Base-by-base conservation (phyloP, 2,797 vertebrate species). In the Tokudaia muenninki region DNA sequence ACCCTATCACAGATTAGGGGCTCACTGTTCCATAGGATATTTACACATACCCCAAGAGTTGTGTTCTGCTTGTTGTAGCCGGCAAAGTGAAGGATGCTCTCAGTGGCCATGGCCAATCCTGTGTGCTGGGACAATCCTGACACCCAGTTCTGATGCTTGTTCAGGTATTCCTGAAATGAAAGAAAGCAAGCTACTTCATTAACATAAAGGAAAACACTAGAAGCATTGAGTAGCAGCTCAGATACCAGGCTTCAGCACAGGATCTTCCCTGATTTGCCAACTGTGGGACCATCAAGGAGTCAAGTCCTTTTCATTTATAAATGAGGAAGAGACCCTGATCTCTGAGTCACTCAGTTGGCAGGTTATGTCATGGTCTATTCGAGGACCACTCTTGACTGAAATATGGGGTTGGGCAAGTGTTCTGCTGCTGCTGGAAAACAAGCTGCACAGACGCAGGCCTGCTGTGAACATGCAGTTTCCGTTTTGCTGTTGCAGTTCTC, bases 141-240 rank as follows among this genome's bases (percentile, higher is more conserved):
- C 0, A 99, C 99, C 99, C 99, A 99, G 98, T 99, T 99, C 98
- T 99, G 99, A 94, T 99, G 99, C 87, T 99, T 99, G 98, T 99
- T 99, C 97, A 99, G 98, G 97, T 99, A 99, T 88, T 99, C 99
- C 99, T 99, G 90, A 81, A 83, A 97, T 0, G n/a, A 41, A 47
- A 41, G 31, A 16, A 79, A 79, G 29, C 17, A 77, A 0, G 6
- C 24, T 63, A 17, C 19, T 59, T 92, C 21, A 70, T 17, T 79
- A 37, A 52, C 2, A 21, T 17, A 37, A 50, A 89, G 47, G 19
- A 78, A 29, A 50, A 44, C 22, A 63, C 41, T n/a, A 37, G 41
- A 74, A 24, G 52, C 16, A 47, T 63, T 21, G 37, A 31, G 44
- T 6, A 70, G n/a, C 22, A 72, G 61, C 77, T 75, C 34, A 57